These are phyloP conservation scores for Parascotia fuliginaria DNA, from an alignment of 2,888 invertebrate species.

Conservation along the genomic window DNA sequence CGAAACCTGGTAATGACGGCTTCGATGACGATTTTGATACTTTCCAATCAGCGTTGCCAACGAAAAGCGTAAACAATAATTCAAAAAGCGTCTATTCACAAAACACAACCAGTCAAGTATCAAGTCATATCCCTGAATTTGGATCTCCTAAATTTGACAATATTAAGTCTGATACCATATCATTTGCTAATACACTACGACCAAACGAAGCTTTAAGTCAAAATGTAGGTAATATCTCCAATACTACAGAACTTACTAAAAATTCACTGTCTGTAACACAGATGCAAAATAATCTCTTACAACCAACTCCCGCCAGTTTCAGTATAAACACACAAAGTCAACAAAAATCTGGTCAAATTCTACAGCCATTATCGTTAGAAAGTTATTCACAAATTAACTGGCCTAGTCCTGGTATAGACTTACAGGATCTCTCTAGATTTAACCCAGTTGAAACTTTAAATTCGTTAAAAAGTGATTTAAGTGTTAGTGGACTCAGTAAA, in stretches of 20 bases:
- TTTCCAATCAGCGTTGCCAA: constrained; percentile 74
- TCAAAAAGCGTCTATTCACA: constrained; percentile 32
- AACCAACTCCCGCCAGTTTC: constrained; percentile 56
- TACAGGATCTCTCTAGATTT: constrained; percentile 79
- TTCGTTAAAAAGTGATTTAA: constrained; percentile 72
- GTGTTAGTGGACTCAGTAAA: constrained; percentile 64
- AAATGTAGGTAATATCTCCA: constrained; percentile 41
- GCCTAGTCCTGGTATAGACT: constrained; percentile 87
- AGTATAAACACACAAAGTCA: constrained; percentile 50
- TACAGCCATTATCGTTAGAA: constrained; percentile 79
- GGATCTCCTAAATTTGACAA: constrained; percentile 48
- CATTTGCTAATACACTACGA: constrained; percentile 47
- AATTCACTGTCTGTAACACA: constrained; percentile 30
- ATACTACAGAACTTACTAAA: constrained; percentile 39
- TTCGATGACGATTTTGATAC: constrained; percentile 78
- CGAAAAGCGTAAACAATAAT: constrained; percentile 39
- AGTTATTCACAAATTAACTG: constrained; percentile 86
- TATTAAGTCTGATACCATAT: constrained; percentile 61
- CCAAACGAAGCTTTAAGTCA: constrained; percentile 49
- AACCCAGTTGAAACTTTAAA: constrained; percentile 80
- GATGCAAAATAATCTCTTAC: constrained; percentile 53
- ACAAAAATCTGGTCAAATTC: constrained; percentile 72
- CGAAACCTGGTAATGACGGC: constrained; percentile 29
- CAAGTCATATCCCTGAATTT: constrained; percentile 42
- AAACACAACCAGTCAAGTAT: constrained; percentile 38